These are phyloP conservation scores for Rhadinocentrus ornatus DNA, from an alignment of 2,797 vertebrate species.

Conservation along the genomic window DNA sequence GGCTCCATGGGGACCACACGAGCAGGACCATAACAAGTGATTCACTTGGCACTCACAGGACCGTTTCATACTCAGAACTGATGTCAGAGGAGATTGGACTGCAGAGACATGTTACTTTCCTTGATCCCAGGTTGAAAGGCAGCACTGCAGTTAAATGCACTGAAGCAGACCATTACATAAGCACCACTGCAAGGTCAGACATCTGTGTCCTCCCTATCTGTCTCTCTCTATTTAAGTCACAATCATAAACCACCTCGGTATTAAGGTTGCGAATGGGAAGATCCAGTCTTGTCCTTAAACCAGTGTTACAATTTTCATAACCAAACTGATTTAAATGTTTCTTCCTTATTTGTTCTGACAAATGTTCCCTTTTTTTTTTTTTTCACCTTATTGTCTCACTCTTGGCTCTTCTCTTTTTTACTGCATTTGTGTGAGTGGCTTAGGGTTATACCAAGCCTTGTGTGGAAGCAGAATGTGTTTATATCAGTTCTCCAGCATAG, in stretches of 20 bases:
- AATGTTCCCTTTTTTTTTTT: slow-evolving; percentile 27
- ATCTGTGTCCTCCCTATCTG: slow-evolving; percentile 73
- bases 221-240: slow-evolving; percentile 73
- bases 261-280: slow-evolving; percentile 52
- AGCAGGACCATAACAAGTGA: slow-evolving; percentile 70
- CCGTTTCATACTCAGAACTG: slow-evolving; percentile 69
- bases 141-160: slow-evolving; percentile 79
- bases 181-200: slow-evolving; percentile 80
- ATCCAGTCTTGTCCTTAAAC: slow-evolving; percentile 40
- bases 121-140: slow-evolving; percentile 73
- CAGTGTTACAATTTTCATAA: slow-evolving; percentile 32
- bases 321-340: slow-evolving; percentile 49
- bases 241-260: slow-evolving; percentile 63
- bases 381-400: slow-evolving; percentile 29
- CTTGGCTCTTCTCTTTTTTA: slow-evolving; percentile 27
- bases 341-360: slow-evolving; percentile 49
- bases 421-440: slow-evolving; percentile 26
- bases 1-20: slow-evolving; percentile 75
- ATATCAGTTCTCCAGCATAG: slow-evolving; percentile 60
- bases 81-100: slow-evolving; percentile 74
- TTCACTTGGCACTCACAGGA: slow-evolving; percentile 70
- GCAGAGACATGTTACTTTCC: slow-evolving; percentile 74
- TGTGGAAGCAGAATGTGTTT: slow-evolving; percentile 58
- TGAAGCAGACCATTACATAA: slow-evolving; percentile 82
- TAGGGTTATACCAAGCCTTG: slow-evolving; percentile 36